Base-by-base conservation (phyloP, 2,113 vertebrate species). In the Andinoacara biseriatus region DNA sequence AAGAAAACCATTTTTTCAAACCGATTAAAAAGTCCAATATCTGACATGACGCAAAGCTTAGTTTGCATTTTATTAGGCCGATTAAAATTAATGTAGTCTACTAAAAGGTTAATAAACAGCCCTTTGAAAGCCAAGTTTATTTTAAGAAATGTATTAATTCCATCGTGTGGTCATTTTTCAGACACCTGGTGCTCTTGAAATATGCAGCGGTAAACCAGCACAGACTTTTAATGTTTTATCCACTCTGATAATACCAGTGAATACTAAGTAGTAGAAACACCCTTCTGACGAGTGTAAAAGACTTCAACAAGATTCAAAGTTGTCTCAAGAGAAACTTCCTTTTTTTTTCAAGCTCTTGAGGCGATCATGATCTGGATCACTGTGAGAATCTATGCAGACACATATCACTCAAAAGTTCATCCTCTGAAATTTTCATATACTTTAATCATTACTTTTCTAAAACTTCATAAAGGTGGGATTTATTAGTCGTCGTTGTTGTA, bases 1-100 rank as follows among this genome's bases (percentile, higher is more conserved):
- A 43, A 43, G 10, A 43, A 43, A 43, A 43, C 10, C 3, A 40
- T 65, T 43, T 11, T 4, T 0, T 0, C 43, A 49, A 24, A 20
- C 6, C 6, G 26, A 67, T 29, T 49, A 49, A 17, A 31, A 52
- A 24, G 3, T 20, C 65, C 10, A 46, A 7, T 9, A 24, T 69
- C 17, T 49, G 40, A 69, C 26, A 49, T 69, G 10, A 52, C 43
- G 49, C 24, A 54, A 10, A 72, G 65, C 17, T 72, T 72, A 72
- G 43, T 18, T 52, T 52, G 52, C 18, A 52, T 17, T 20, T 72
- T 72, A 52, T 20, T 52, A 52, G 24, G 24, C 17, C 15, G 52
- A 22, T 31, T 31, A 1, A 72, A 72, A 52, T 52, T 8, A 52
- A 72, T 13, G 15, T 13, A 31, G 17, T 72, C 17, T 52, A 52